Conservation (phyloP, 64 coral and sea anemone species). For the Porites lutea region DNA sequence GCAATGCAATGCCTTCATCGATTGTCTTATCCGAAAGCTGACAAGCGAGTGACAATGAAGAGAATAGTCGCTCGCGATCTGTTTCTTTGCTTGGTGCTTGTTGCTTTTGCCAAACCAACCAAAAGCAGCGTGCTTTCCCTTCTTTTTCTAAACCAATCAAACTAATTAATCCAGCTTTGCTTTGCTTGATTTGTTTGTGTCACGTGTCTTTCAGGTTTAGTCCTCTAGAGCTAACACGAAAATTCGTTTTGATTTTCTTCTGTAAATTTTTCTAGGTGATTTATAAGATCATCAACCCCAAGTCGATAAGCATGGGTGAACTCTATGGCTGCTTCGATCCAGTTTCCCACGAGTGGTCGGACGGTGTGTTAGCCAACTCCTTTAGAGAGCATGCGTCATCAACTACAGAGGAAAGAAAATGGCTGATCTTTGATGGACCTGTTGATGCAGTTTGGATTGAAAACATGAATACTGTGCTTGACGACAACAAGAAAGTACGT, state of each 20-base stretch:
- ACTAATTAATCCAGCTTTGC: no score
- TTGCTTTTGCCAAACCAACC: no score
- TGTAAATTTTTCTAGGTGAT: slow-evolving; percentile 60
- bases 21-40: no score
- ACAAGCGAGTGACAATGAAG: no score
- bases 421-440: slow-evolving; percentile 89
- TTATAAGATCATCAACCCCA: slow-evolving; percentile 96
- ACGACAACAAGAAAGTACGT: slow-evolving; percentile 98
- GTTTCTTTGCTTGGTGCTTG: no score
- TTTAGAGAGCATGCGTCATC: slow-evolving; percentile 90
- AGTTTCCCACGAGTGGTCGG: slow-evolving; percentile 98
- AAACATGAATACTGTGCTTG: slow-evolving; percentile 99
- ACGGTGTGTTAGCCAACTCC: slow-evolving; percentile 94
- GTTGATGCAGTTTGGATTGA: slow-evolving; percentile 99
- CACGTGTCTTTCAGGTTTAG: no score
- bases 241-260: neutral
- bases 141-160: no score
- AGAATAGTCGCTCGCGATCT: no score
- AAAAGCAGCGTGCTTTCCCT: no score
- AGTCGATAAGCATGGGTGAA: slow-evolving; percentile 95
- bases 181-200: no score
- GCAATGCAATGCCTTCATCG: no score
- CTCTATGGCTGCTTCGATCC: slow-evolving; percentile 98
- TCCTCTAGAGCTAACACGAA: no score
- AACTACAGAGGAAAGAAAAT: slow-evolving; percentile 85